Evolutionary conservation across 2,888 invertebrate genomes (phyloP).

Genomic region (Trichogramma evanescens): DNA sequence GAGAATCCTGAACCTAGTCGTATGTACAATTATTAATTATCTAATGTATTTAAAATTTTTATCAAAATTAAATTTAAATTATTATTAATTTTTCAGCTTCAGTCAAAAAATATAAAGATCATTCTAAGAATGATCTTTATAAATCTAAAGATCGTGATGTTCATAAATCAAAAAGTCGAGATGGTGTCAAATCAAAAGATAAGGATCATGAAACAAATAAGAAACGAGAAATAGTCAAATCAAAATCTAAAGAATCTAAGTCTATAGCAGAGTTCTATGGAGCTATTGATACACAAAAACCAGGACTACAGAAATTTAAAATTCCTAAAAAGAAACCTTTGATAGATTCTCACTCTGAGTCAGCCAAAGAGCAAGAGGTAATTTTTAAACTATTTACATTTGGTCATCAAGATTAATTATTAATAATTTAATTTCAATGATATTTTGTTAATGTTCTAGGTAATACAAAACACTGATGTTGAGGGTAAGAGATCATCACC

Average conservation of each 20-base stretch:
- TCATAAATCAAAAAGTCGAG: constrained; percentile 10
- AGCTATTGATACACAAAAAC: constrained; percentile 43
- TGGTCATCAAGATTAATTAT: not conserved
- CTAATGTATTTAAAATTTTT: not conserved
- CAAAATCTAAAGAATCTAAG: constrained; percentile 18
- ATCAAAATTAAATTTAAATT: not conserved
- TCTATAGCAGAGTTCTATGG: constrained; percentile 51
- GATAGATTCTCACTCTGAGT: constrained; percentile 28
- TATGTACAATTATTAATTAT: not conserved
- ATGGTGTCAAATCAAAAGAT: constrained; percentile 9
- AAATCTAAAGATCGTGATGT: constrained; percentile 8
- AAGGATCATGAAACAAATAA: constrained; percentile 9
- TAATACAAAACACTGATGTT: not conserved
- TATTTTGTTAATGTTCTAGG: not conserved
- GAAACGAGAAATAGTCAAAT: constrained; percentile 11
- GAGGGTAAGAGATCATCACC: too few species aligned
- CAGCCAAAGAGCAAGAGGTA: constrained; percentile 33
- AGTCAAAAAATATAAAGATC: not conserved
- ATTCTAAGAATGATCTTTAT: constrained; percentile 13
- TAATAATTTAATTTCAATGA: too few species aligned
- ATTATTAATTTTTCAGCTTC: too few species aligned
- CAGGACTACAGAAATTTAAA: constrained; percentile 51
- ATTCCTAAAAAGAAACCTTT: constrained; percentile 51
- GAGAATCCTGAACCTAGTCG: not conserved
- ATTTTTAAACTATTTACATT: constrained; percentile 16